Base-by-base conservation (phyloP, 92 coral and sea anemone genomes). In the Isaurus tuberculatus region DNA sequence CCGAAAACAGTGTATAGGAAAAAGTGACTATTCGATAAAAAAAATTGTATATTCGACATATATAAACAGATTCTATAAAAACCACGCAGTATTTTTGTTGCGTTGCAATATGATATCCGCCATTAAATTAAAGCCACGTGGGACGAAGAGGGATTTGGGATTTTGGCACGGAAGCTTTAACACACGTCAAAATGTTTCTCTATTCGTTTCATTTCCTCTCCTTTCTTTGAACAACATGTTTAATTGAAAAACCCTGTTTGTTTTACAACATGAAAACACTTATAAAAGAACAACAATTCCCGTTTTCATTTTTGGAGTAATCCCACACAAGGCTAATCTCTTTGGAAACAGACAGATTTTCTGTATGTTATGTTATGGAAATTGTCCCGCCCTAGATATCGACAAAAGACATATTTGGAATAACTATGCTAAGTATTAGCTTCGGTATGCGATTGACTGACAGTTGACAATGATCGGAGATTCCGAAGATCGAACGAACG, bases 401-500 rank as follows among this genome's bases (percentile, higher is more conserved):
- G 86, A 78, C 89, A 55, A 77, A 73, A 28, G 25, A 88, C 94
- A 73, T 57, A 91, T 88, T 34, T 91, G 90, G 84, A 73, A 37
- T 83, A 79, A 88, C 86, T 58, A 91, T 84, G 89, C 72, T 43
- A 13, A 91, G 86, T 57, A 93, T 90, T 87, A 90, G 73, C 77
- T 63, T 29, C 83, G 69, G 72, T 51, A 73, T 72, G 43, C 68
- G 60, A n/a, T 23, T 86, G 91, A 93, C 84, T 88, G 97, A 80
- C 94, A 80, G 79, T 34, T 79, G 82, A 61, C 72, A 83, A 53
- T 70, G 73, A 67, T 71, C 90, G 91, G 84, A 77, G 83, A 53
- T 27, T 51, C 60, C 83, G 88, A 80, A 91, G 74, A 37, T 20
- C 84, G 72, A 65, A 88, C 97, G 94, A 91, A 49, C 71, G 88